Base-by-base conservation (phyloP, 1,140 invertebrate species). In the Pseudobourletiella spinata region DNA sequence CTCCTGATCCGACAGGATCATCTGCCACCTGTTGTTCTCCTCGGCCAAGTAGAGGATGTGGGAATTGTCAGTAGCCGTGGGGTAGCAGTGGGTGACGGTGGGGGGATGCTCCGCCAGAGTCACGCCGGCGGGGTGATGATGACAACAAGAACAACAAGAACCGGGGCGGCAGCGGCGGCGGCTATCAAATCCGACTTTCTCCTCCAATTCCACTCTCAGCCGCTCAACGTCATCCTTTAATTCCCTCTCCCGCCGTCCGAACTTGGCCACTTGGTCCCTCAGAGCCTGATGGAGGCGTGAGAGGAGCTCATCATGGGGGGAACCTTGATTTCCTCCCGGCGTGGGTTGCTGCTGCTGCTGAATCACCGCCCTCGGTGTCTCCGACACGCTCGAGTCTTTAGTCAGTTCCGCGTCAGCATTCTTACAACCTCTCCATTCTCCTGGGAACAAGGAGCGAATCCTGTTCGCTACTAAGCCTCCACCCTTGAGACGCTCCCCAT, bases 1-100 rank as follows among this genome's bases (percentile, higher is more conserved):
- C 43, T 77, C 75, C 44, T 75, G 72, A n/a, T 77, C 74, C n/a
- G 65, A 46, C 25, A 76, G 39, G 32, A 76, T 66, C 3, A 50
- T 58, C 55, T 72, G 63, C 18, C 74, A 69, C 22, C 67, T 58
- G 48, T 73, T 68, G 55, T 72, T 71, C 6, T 63, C 64, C 42
- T 70, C 64, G 57, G 70, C 57, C 43, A 68, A 61, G 50, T 71
- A 71, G 22, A 71, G 65, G 48, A 75, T 59, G 64, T 71, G 57
- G 24, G 59, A 43, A 20, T 68, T 50, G 22, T 59, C 59, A n/a
- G 8, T 39, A n/a, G 8, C 35, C 8, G 8, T 39, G 8, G n/a
- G 8, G 35, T 39, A 8, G n/a, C 35, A 39, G 8, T 39, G 35
- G 8, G 35, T 39, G n/a, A 39, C 35, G 22, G 6, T 20, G 8